Evolutionary conservation across 2,797 vertebrate species (phyloP), one percentile per base, ranked within the genome.

Genomic region (Platyrinchus mystaceus): DNA sequence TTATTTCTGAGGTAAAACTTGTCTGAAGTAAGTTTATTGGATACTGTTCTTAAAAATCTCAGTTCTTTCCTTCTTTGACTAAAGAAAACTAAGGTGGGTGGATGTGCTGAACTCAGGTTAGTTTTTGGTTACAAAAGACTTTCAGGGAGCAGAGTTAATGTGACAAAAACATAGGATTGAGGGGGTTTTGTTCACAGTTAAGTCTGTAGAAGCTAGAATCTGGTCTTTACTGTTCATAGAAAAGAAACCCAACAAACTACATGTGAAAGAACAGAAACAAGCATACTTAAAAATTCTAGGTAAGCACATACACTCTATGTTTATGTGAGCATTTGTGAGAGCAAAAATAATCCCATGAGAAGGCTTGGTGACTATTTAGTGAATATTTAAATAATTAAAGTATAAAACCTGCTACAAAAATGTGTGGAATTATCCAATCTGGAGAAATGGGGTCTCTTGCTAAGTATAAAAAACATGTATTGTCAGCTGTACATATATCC

Each of bases 1-100:
- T 85, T 85, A 69, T 68, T 93, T 93, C 44, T 77, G 28, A 74
- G 37, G 20, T 87, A 80, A 92, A 92, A 60, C 15, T 79, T 92
- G 34, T 8, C 41, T 73, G 46, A 15, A 79, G 10, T n/a, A 82
- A 73, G 18, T 41, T 64, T 55, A 27, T 36, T 64, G 36, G 30
- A 36, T 36, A 20, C 13, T 43, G 3, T 52, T 84, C 59, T 71
- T 85, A 22, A 89, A 79, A 82, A 41, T 59, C 14, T 63, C 34
- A 7, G 10, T 68, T 93, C 10, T 27, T 58, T 62, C 9, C 63
- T 69, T 91, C 23, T 92, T 88, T 32, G 34, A 44, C 19, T 64
- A n/a, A 77, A 53, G 52, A 53, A 87, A 46, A 58, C 28, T 22
- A 12, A 21, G 5, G 8, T 63, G 39, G 27, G 5, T 81, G 64